These are phyloP conservation scores for Holacanthus passer DNA, from an alignment of 2,113 vertebrate genomes.

Conservation along the genomic window DNA sequence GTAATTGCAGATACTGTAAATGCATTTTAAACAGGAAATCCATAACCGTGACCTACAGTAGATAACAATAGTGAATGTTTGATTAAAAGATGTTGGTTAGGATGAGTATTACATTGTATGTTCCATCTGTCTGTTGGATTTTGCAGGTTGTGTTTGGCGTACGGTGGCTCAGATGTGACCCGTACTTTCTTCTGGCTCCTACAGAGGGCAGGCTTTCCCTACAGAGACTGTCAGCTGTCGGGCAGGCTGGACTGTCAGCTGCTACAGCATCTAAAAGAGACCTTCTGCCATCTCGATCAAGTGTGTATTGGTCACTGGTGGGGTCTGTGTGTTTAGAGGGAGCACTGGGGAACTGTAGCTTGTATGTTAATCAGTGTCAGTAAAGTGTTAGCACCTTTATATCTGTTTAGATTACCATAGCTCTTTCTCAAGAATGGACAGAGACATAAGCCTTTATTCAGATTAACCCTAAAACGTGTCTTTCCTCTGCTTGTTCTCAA, in stretches of 20 bases:
- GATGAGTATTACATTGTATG: neutral
- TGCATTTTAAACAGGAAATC: neutral
- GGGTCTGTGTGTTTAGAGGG: neutral
- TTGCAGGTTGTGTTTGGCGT: slow-evolving; percentile 92
- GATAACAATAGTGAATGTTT: neutral
- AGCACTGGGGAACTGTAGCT: neutral
- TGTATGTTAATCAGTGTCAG: neutral
- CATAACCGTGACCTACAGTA: neutral
- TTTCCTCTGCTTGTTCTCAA: slow-evolving; percentile 3
- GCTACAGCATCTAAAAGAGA: slow-evolving; percentile 96
- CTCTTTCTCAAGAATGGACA: neutral
- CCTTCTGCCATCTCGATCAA: slow-evolving; percentile 96
- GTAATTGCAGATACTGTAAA: neutral
- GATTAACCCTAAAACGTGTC: neutral
- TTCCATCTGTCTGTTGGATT: neutral
- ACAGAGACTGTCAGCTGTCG: slow-evolving; percentile 93
- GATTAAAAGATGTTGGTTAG: neutral
- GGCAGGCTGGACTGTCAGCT: slow-evolving; percentile 93
- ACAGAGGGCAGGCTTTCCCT: slow-evolving; percentile 96
- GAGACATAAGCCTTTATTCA: neutral
- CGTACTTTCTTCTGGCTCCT: slow-evolving; percentile 97
- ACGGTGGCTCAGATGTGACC: slow-evolving; percentile 95
- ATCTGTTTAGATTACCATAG: neutral
- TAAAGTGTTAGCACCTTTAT: neutral
- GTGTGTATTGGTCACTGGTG: slow-evolving; percentile 72